Percentiles rank a stretch among this genome's conserved stretches.
These are phyloP conservation scores for Pampus argenteus DNA, from an alignment of 2,797 vertebrate species.

Conservation along the genomic window DNA sequence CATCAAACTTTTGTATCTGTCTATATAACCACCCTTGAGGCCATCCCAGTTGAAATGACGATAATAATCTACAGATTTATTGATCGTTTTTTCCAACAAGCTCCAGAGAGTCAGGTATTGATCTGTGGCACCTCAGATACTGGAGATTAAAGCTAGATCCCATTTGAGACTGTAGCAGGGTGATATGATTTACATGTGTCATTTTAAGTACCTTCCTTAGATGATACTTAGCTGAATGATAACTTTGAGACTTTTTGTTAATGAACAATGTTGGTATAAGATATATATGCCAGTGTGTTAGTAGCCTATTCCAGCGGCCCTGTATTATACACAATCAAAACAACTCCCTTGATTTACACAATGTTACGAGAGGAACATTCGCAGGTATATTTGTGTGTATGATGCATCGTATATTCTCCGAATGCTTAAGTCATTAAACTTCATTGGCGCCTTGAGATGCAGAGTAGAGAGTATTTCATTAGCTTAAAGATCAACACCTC, in stretches of 20 bases:
- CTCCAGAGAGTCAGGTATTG: conserved; percentile 22
- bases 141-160: conserved; percentile 25
- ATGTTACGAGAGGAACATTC: neutral
- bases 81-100: conserved; percentile 37
- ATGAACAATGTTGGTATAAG: conserved; percentile 23
- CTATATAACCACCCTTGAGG: conserved; percentile 33
- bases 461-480: conserved; percentile 18
- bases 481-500: conserved; percentile 8
- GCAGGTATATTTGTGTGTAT: conserved; percentile 14
- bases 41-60: conserved; percentile 23
- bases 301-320: conserved; percentile 5
- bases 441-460: conserved; percentile 29
- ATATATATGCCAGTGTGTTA: neutral
- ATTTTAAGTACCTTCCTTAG: conserved; percentile 32
- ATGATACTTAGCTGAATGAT: conserved; percentile 30
- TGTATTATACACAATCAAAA: neutral
- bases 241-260: conserved; percentile 37
- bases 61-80: conserved; percentile 51
- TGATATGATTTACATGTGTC: conserved; percentile 43
- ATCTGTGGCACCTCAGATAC: conserved; percentile 28
- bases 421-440: conserved; percentile 27
- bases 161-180: conserved; percentile 4
- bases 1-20: conserved; percentile 32
- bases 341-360: conserved; percentile 11
- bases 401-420: neutral